Base-by-base conservation (phyloP, 2,888 invertebrate genomes). In the Lasioglossum zephyrum region DNA sequence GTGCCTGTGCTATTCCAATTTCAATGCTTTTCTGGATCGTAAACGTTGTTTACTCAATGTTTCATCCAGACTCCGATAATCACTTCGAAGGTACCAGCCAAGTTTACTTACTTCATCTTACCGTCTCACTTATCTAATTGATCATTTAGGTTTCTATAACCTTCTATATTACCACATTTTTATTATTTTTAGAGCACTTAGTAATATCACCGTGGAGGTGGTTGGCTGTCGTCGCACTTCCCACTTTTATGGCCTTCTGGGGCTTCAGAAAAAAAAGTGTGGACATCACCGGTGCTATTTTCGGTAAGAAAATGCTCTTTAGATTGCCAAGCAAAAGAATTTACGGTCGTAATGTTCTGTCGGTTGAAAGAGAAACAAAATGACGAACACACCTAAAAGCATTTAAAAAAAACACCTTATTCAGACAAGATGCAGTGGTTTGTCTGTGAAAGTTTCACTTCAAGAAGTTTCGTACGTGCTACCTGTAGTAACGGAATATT, bases 1-100 rank as follows among this genome's bases (percentile, higher is more conserved):
- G 97, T 92, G 96, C 97, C 6, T 95, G 97, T 85, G 96, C 97
- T 4, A 97, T 98, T 92, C 97, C 97, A 11, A 91, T 97, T n/a
- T 97, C 98, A 0, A 96, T 97, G 96, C 96, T 97, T 41, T 96
- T 98, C 95, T 98, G 97, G 97, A 96, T 97, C 87, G 96, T 96
- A 39, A 97, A 97, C 95, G 95, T 97, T 89, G 95, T 97, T n/a
- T 97, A 97, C 93, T 96, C 96, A 0, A 96, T 96, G 91, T 95
- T 97, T 47, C 95, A 96, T 88, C 95, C 95, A 60, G 95, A 95
- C 70, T 95, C 95, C 3, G 96, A 96, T 76, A 95, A 95, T 90
- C 96, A 96, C 31, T 77, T 73, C 9, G 93, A 94, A 87, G 92
- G 94, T 93, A 89, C 36, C 13, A 82, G n/a, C 16, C 8, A 60